Percentiles rank a stretch among this genome's conserved stretches.
Conservation (phyloP, 2,113 vertebrate genomes). For the Chroicocephalus ridibundus region DNA sequence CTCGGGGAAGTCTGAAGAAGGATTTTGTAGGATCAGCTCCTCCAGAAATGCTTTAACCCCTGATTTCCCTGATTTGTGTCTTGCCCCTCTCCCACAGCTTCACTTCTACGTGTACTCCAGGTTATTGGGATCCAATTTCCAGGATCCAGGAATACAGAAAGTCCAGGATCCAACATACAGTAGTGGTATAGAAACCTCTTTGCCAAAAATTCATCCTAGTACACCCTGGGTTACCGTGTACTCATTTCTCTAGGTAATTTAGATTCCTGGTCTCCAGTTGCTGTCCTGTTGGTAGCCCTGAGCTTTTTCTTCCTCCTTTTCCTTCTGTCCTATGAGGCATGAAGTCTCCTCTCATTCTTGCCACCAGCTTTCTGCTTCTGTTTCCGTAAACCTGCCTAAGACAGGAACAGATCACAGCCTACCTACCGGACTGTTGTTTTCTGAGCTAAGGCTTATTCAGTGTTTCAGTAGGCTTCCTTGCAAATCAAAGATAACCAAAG, state of each 20-base stretch:
- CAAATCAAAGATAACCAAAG: background rate
- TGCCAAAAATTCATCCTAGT: background rate
- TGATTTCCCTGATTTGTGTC: background rate
- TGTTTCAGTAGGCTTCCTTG: background rate
- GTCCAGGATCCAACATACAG: background rate
- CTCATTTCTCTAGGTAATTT: background rate
- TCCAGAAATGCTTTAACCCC: background rate
- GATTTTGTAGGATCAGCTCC: slow-evolving; percentile 6
- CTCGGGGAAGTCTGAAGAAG: slow-evolving; percentile 1
- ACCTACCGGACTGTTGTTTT: background rate
- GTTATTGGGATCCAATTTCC: background rate
- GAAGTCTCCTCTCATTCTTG: background rate
- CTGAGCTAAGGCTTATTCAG: background rate
- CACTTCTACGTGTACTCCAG: background rate
- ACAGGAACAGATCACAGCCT: background rate
- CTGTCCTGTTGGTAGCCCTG: background rate
- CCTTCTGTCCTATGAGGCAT: background rate
- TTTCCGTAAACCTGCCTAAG: background rate
- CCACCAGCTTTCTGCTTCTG: background rate
- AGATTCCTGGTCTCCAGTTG: background rate
- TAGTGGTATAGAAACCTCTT: background rate
- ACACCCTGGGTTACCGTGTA: background rate
- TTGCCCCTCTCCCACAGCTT: background rate
- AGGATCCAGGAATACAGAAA: background rate
- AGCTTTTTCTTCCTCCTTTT: background rate